phyloP scores from a whole-genome alignment of 2,113 vertebrate genomes.

The Plecotus auritus region DNA sequence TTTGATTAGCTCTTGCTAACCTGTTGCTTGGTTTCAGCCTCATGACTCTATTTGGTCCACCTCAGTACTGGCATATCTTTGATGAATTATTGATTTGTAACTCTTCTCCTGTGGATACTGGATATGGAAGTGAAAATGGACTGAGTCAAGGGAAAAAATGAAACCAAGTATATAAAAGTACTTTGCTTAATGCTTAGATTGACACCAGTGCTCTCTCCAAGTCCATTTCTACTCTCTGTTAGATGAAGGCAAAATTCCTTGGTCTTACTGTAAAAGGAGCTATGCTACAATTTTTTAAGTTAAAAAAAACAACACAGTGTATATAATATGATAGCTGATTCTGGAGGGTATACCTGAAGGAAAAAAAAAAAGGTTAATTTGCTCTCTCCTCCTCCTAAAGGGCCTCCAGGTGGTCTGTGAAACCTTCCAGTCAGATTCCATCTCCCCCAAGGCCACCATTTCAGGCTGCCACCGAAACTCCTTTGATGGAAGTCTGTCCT shows the following conservation, averaged over 20 bases:
- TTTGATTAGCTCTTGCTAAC: neutral
- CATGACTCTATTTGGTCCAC: neutral
- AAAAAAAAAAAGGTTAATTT: neutral
- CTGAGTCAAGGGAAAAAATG: neutral
- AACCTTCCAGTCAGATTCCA: constrained; percentile 85
- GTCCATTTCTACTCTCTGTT: neutral
- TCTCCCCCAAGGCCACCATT: constrained; percentile 84
- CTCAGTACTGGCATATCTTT: neutral
- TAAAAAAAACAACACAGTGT: neutral
- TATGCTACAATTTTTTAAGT: neutral
- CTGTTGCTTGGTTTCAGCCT: neutral
- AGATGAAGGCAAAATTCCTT: neutral
- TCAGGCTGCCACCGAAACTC: constrained; percentile 94
- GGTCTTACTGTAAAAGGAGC: neutral
- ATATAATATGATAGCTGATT: neutral
- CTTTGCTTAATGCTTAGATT: neutral
- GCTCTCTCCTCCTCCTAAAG: constrained; percentile 74
- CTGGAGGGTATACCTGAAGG: neutral
- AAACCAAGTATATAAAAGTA: neutral
- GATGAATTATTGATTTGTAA: neutral
- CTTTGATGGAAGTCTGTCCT: constrained; percentile 91
- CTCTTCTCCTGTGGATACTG: neutral
- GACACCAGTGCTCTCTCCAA: neutral
- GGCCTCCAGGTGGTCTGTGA: constrained; percentile 95
- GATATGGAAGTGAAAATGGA: neutral